Base-by-base conservation (phyloP, 2,113 vertebrate species). In the Leuciscus idus region DNA sequence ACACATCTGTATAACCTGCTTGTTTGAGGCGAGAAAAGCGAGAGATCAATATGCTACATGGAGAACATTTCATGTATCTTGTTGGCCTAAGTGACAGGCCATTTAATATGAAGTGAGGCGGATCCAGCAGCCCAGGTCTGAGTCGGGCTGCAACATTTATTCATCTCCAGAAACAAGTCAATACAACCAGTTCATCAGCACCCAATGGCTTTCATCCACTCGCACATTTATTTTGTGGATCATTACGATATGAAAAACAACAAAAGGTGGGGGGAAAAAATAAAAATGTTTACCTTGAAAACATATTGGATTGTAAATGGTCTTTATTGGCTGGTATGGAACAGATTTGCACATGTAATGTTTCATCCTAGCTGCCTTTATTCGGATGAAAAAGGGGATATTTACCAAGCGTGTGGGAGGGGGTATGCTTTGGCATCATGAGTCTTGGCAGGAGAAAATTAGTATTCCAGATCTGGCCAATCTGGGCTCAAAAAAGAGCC, bases 401-500 rank as follows among this genome's bases (percentile, higher is more conserved):
- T 95, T 94, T 93, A 93, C 91, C 83, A 81, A 23, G 83, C 48
- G 55, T 43, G 89, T 85, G 88, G 84, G 81, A 86, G 68, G 23
- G 28, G 75, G 89, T 79, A 72, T 87, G 30, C 89, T 74, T 21
- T 33, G 87, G 92, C 91, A 93, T 92, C 91, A 91, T 89, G 84
- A 90, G 90, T 88, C 89, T 93, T 91, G 90, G 88, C 93, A 93
- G 87, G 89, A 94, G 72, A 93, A 92, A 95, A 95, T 96, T 95
- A 96, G 95, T 96, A 95, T 96, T 95, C 95, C 88, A 91, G 92
- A 94, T 95, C 93, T 95, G 93, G 95, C 92, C 93, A 94, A 94
- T 94, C 92, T 94, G 92, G 93, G 93, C 94, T 95, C 92, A 95
- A 94, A 95, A 94, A 94, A 94, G 30, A 84, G 93, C 94, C 94